Base-by-base conservation (phyloP, 2,888 invertebrate genomes). In the Steinernema scapterisci region DNA sequence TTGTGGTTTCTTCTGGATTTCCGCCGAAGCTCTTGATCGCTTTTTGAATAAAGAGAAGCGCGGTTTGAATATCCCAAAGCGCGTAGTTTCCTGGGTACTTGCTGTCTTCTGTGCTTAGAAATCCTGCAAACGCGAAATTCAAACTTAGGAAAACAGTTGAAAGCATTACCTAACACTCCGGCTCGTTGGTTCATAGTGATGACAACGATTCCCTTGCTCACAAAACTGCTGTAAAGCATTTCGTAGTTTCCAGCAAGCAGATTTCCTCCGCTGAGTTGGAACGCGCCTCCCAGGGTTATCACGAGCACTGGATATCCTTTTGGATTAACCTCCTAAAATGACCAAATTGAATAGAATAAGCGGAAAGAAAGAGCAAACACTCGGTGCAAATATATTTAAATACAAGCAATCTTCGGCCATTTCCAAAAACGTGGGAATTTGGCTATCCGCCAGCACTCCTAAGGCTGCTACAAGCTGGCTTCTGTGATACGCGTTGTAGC, bases 121-220 rank as follows among this genome's bases (percentile, higher is more conserved):
- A 54, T 13, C 54, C 54, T 54, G 25, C 3, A 54, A 23, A 16
- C n/a, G n/a, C n/a, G 54, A 54, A 54, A n/a, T n/a, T n/a, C n/a
- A n/a, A n/a, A n/a, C n/a, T n/a, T n/a, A n/a, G n/a, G n/a, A n/a
- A n/a, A n/a, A n/a, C n/a, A n/a, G n/a, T n/a, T n/a, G n/a, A n/a
- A n/a, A 1, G n/a, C 11, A 6, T 13, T 6, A 54, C 54, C 54
- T 54, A 54, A 13, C 2, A 21, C 19, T 25, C 54, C 54, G 25
- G 23, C 21, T 23, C 54, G 54, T 9, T 54, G 23, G 54, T 54
- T 54, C 21, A 54, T 21, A 3, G 23, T 6, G 23, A 54, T 23
- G 54, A 11, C 16, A 21, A 54, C 25, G 54, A 54, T 54, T 19
- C 54, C 54, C 23, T 54, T 54, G 54, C 13, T 54, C 23, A 54